These are phyloP conservation scores for Nautilus pompilius DNA, from an alignment of 1,140 invertebrate genomes.

Conservation along the genomic window DNA sequence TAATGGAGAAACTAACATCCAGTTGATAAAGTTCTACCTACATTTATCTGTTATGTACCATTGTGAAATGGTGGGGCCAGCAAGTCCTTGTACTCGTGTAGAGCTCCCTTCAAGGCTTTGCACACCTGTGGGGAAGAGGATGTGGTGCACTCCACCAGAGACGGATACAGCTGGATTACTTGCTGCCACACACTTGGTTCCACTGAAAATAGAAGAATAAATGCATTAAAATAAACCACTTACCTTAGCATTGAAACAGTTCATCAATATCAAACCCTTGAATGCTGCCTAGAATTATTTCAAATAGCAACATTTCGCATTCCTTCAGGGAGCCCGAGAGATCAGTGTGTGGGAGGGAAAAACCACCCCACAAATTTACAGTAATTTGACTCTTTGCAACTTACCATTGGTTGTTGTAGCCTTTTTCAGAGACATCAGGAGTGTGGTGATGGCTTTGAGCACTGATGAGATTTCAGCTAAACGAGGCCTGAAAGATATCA, in stretches of 20 bases:
- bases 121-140: slow-evolving; percentile 66
- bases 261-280: no score
- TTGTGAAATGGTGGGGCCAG: slow-evolving; percentile 62
- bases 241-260: no score
- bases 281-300: no score
- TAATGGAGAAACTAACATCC: no score
- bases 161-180: slow-evolving; percentile 85
- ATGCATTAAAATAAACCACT: no score
- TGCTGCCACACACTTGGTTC: slow-evolving; percentile 88
- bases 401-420: slow-evolving; percentile 80
- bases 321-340: no score
- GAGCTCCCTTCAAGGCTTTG: slow-evolving; percentile 77
- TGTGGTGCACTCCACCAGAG: slow-evolving; percentile 83
- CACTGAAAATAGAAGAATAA: slow-evolving; percentile 60
- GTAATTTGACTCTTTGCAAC: no score
- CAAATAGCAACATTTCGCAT: background rate
- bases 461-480: slow-evolving; percentile 95
- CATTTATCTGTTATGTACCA: slow-evolving; percentile 25
- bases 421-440: slow-evolving; percentile 88
- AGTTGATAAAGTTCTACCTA: no score
- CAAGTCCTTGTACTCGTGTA: slow-evolving; percentile 84
- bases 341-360: no score
- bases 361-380: no score
- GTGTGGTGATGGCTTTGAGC: slow-evolving; percentile 89
- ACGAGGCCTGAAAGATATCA: slow-evolving; percentile 77